Conservation (phyloP, 2,888 invertebrate genomes). For the Nemoura dubitans region DNA sequence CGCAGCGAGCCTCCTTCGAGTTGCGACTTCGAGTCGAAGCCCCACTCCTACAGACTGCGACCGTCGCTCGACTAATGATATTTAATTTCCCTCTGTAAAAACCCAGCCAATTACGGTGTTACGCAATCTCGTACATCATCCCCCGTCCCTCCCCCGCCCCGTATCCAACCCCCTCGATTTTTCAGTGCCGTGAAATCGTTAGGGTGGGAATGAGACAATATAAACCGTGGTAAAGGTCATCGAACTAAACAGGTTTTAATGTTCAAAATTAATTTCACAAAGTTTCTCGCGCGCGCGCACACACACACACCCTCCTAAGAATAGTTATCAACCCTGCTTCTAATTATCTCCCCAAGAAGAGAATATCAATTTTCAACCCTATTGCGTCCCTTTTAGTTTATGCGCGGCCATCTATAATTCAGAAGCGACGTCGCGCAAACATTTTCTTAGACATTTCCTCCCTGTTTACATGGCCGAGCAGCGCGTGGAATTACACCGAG, state of each 20-base stretch:
- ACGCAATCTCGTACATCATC: constrained; percentile 37
- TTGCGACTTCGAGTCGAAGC: neutral
- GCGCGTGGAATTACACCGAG: neutral
- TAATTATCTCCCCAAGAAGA: constrained; percentile 14
- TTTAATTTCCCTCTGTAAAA: constrained; percentile 41
- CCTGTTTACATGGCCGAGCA: neutral
- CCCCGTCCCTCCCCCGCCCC: neutral
- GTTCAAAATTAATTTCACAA: constrained; percentile 26
- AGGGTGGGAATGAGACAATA: constrained; percentile 8
- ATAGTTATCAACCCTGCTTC: constrained; percentile 37
- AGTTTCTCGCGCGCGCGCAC: too few relatives aligned
- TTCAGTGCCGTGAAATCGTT: constrained; percentile 3
- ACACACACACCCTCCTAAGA: constrained; percentile 17
- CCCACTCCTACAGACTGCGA: constrained; percentile 21
- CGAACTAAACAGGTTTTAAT: constrained; percentile 35
- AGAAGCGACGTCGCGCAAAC: neutral
- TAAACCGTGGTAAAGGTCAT: constrained; percentile 29
- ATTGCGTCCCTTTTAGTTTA: neutral
- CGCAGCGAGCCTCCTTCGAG: neutral
- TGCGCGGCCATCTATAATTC: constrained; percentile 19
- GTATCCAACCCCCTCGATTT: neutral
- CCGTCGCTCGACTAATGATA: constrained; percentile 27
- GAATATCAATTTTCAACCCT: constrained; percentile 39
- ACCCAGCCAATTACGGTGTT: constrained; percentile 35
- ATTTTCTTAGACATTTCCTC: neutral